Evolutionary conservation across 2,888 invertebrate genomes (phyloP).

Genomic region (Phyto melanocephala): DNA sequence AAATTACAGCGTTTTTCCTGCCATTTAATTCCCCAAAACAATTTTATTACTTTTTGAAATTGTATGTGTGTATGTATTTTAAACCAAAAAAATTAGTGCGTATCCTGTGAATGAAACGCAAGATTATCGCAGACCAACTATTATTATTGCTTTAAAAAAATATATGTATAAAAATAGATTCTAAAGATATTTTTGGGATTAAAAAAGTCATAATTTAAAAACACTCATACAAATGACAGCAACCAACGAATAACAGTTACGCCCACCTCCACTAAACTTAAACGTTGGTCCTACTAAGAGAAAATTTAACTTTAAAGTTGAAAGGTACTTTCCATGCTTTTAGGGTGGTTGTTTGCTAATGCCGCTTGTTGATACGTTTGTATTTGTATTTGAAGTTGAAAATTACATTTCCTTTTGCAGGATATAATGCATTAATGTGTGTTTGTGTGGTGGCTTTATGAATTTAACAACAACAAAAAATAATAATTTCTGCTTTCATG

Average conservation of each 20-base stretch:
- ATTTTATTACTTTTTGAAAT: conserved; percentile 71
- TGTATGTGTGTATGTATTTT: conserved; percentile 61
- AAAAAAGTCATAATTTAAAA: conserved; percentile 68
- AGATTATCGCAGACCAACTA: conserved; percentile 22
- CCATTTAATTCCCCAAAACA: conserved; percentile 27
- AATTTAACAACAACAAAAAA: background rate
- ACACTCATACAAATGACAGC: conserved; percentile 59
- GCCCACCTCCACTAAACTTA: conserved; percentile 40
- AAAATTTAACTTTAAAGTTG: conserved; percentile 14
- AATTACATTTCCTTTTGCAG: conserved; percentile 25
- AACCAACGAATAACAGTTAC: conserved; percentile 29
- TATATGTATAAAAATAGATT: conserved; percentile 36
- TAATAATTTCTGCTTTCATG: conserved; percentile 41
- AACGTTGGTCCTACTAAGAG: conserved; percentile 38
- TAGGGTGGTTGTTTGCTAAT: conserved; percentile 33
- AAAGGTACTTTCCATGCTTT: background rate
- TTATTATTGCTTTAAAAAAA: conserved; percentile 13
- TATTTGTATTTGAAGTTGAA: conserved; percentile 24
- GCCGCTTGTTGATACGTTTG: background rate
- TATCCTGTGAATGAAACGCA: conserved; percentile 1
- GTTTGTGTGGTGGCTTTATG: conserved; percentile 29
- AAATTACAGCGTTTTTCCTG: conserved; percentile 56
- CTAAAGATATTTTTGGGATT: conserved; percentile 58
- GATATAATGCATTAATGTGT: conserved; percentile 12
- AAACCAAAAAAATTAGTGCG: background rate